Base-by-base conservation (phyloP, 2,113 vertebrate genomes). In the Acanthochromis polyacanthus region DNA sequence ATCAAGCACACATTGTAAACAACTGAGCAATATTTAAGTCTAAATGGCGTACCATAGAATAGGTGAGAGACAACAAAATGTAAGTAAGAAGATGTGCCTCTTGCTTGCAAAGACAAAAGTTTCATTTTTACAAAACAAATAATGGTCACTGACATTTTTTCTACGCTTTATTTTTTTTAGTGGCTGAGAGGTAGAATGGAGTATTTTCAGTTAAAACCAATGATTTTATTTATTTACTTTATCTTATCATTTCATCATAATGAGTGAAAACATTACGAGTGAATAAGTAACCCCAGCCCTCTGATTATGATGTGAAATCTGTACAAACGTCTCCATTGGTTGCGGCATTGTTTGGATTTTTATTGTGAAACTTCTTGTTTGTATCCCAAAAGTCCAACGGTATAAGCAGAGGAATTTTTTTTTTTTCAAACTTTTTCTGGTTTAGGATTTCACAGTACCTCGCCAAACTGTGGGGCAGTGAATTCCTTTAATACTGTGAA, bases 181-280 rank as follows among this genome's bases (percentile, higher is more conserved):
- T 94, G 95, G 91, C 23, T 81, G 91, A 96, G 97, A 98, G 97
- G 97, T 97, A 98, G 96, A 86, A 95, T 95, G 85, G 89, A 83
- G 91, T 89, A 91, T 82, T 93, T 92, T 92, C 88, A 81, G 86
- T 75, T 30, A 63, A 84, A 85, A 81, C 87, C 92, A 89, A 89
- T 83, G 81, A 80, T 88, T 89, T 82, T 79, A 88, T 91, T 91
- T 75, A 90, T 86, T 86, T 79, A 89, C 76, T 81, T 80, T 77
- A 83, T 89, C 82, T 81, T 82, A 92, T 87, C 83, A 90, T 84
- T 87, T 87, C 78, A 86, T 90, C 91, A 82, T 84, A 62, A 89
- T 89, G 87, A 88, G 88, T 74, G 85, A 86, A 93, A 92, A 87
- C 87, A 90, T 91, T 86, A 82, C 70, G 91, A 84, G 79, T 87